Base-by-base conservation (phyloP, 2,888 invertebrate genomes). In the Acronicta aceris region DNA sequence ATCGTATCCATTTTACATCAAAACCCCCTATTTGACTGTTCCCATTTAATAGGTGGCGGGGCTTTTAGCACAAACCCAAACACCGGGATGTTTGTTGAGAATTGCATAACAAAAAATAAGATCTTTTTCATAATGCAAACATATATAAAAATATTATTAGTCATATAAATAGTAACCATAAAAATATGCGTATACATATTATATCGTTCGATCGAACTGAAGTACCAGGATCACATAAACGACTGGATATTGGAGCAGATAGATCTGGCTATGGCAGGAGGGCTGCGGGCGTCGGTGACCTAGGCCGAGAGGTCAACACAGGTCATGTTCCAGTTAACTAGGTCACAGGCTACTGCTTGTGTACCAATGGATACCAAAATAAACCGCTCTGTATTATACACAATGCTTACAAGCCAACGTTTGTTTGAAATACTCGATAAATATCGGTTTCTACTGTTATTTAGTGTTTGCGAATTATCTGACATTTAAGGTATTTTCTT, bases 261-360 rank as follows among this genome's bases (percentile, higher is more conserved):
- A 75, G 74, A 68, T 81, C 74, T 72, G 65, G 59, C 66, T 56
- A 60, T 56, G 60, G 71, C 71, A 72, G 64, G 76, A 74, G 78
- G 77, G 76, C 62, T 59, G 70, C 71, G 74, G 73, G 63, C 57
- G 67, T 62, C 78, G 78, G 66, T 72, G 91, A 89, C 93, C 92
- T 86, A 89, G 88, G 90, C 84, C 85, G 84, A 76, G 89, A 84
- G 93, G 93, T 93, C 93, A 90, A 84, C 87, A 55, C 82, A 81
- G 91, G 90, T 90, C 91, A 84, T 74, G 72, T 63, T 81, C 83
- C 81, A 88, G 84, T 83, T 76, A 93, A 89, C 89, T 91, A 75
- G 93, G 93, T 90, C 92, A 81, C 88, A 89, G 88, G 88, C 88
- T 89, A 87, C 85, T 86, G 86, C 87, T 83, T 81, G 81, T 59